Evolutionary conservation across 2,797 vertebrate species (phyloP).

Genomic region (Gadopsis bispinosus): DNA sequence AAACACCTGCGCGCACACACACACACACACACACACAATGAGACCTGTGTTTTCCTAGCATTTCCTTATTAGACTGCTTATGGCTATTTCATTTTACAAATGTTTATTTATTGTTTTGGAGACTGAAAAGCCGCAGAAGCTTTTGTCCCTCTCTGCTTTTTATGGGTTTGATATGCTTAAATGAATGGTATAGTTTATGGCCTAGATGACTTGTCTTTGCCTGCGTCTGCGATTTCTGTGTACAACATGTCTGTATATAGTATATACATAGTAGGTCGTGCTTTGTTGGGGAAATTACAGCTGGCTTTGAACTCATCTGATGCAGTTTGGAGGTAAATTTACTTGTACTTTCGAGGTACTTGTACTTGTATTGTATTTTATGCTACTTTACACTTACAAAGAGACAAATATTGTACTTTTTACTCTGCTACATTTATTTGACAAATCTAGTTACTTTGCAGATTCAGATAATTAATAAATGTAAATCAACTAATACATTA

Average conservation of each 20-base stretch:
- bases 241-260: no score
- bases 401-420: no score
- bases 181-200: no score
- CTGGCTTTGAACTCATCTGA: no score
- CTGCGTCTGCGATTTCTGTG: no score
- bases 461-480: neutral
- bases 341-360: neutral
- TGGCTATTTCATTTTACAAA: no score
- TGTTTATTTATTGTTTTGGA: neutral
- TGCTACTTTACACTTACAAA: neutral
- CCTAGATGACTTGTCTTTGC: no score
- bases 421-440: neutral
- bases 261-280: no score
- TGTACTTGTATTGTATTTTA: no score
- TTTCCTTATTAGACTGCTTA: neutral
- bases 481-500: neutral
- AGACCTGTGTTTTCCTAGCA: neutral
- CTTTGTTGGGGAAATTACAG: no score
- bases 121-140: neutral
- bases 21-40: conserved; percentile 1
- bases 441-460: neutral
- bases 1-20: conserved; percentile 88
- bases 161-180: neutral
- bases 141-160: no score
- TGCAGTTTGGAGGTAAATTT: neutral